Evolutionary conservation across 2,888 invertebrate species (phyloP), one percentile per base, ranked within the genome.

Genomic region (Cryptocephalus primarius): DNA sequence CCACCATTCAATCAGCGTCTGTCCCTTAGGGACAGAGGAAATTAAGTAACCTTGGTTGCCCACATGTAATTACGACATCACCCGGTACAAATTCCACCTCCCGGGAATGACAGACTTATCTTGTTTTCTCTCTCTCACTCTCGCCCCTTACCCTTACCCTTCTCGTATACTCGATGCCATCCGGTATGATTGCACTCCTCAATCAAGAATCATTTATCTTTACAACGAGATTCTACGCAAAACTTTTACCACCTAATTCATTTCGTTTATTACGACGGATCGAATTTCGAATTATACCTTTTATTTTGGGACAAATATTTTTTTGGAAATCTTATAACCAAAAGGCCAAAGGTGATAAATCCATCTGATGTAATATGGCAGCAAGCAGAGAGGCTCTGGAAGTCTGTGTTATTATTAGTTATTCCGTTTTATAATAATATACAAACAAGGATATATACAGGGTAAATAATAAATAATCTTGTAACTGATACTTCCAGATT

Each of bases 21-120:
- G 58, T 63, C 65, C 66, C 65, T 53, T 47, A 60, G 64, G 64
- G 63, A 60, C 58, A 52, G 58, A 55, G 59, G 61, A 62, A 65
- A 66, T 66, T 65, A 64, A 64, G 63, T 64, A 64, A 66, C 64
- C 65, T 64, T 61, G 61, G 60, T 62, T 60, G 62, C 61, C 62
- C 61, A 60, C 60, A 60, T 60, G 60, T 63, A 64, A 65, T 65
- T 64, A 64, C 60, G 54, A 60, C 58, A 55, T 59, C 59, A 58
- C 57, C 60, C 60, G 56, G 58, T 55, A 60, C 57, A 60, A 60
- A 60, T 58, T 55, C 60, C 58, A 59, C 58, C 58, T 59, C 58
- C 53, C 48, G 53, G 52, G 57, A 53, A 53, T 49, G 46, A 39
- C 36, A 12, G 36, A 36, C 36, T 36, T 36, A 22, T 22, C 22